Percentiles rank a stretch among this genome's conserved stretches.
phyloP scores from a whole-genome alignment of 2,797 vertebrate species.

The Liasis olivaceus region DNA sequence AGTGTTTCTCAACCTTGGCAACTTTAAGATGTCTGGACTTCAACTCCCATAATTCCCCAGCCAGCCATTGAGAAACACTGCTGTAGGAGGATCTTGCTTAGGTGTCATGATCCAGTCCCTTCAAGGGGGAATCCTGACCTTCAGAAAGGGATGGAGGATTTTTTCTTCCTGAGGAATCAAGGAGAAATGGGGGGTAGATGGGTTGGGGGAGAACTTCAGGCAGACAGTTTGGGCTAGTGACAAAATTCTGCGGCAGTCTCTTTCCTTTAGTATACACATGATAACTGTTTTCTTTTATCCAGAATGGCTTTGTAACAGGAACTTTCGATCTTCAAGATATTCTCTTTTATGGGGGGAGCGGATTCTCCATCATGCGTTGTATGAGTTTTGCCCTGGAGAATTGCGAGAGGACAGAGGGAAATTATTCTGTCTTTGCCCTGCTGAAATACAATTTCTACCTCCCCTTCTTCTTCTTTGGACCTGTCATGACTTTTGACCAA shows the following conservation, averaged over 20 bases:
- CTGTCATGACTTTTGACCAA: slow-evolving; percentile 95
- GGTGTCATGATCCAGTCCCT: background rate
- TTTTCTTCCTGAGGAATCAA: background rate
- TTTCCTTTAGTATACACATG: slow-evolving; percentile 7
- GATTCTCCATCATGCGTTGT: slow-evolving; percentile 93
- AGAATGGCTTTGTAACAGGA: slow-evolving; percentile 85
- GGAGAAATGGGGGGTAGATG: background rate
- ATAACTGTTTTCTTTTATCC: slow-evolving; percentile 56
- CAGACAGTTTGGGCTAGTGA: background rate
- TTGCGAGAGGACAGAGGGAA: slow-evolving; percentile 83
- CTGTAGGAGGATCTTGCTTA: background rate
- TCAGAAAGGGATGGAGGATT: background rate
- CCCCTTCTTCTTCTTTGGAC: slow-evolving; percentile 97
- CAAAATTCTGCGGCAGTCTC: background rate
- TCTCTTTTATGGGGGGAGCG: slow-evolving; percentile 90
- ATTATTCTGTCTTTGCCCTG: slow-evolving; percentile 90
- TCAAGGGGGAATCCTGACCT: background rate
- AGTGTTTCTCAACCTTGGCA: no score
- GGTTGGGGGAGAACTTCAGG: background rate
- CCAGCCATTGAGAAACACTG: no score
- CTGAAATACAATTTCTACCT: slow-evolving; percentile 99
- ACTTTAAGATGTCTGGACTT: no score
- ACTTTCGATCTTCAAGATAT: slow-evolving; percentile 90
- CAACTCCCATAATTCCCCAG: no score
- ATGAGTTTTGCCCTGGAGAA: slow-evolving; percentile 96